These are phyloP conservation scores for Parotocinclus haroldoi DNA, from an alignment of 2,797 vertebrate species.

Conservation along the genomic window DNA sequence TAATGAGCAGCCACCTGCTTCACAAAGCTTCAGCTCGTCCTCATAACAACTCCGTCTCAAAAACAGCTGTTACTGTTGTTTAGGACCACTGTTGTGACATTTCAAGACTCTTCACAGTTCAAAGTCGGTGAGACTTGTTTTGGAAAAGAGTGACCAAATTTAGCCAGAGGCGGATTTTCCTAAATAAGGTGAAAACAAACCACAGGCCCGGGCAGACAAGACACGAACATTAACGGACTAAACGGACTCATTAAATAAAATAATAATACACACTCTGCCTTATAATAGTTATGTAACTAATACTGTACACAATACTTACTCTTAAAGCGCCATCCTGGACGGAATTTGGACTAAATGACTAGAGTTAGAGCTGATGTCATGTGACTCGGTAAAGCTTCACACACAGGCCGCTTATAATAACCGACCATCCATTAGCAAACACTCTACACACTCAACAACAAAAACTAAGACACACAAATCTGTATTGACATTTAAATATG, in stretches of 20 bases:
- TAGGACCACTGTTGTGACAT: too few relatives aligned
- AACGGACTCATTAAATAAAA: too few relatives aligned
- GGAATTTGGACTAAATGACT: not conserved
- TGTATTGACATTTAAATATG: not conserved
- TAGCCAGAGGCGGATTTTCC: too few relatives aligned
- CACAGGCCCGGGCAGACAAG: too few relatives aligned
- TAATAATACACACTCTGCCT: too few relatives aligned
- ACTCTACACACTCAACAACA: not conserved
- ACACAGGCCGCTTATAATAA: conserved; percentile 9
- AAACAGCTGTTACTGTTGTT: conserved; percentile 46
- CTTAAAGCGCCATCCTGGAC: not conserved
- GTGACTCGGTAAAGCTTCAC: conserved; percentile 7
- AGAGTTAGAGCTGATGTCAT: conserved; percentile 24
- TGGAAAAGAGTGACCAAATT: conserved; percentile 32
- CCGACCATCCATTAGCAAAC: not conserved
- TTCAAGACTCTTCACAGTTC: too few relatives aligned
- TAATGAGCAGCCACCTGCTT: conserved; percentile 55
- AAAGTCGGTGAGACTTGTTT: too few relatives aligned
- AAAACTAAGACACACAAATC: not conserved
- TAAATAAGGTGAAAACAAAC: too few relatives aligned
- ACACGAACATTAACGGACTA: too few relatives aligned
- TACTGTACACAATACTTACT: not conserved
- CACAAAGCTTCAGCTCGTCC: conserved; percentile 24
- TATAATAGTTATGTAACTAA: too few relatives aligned
- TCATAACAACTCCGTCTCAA: conserved; percentile 51